Conservation (phyloP, 2,797 vertebrate species). For the Amblyraja radiata region DNA sequence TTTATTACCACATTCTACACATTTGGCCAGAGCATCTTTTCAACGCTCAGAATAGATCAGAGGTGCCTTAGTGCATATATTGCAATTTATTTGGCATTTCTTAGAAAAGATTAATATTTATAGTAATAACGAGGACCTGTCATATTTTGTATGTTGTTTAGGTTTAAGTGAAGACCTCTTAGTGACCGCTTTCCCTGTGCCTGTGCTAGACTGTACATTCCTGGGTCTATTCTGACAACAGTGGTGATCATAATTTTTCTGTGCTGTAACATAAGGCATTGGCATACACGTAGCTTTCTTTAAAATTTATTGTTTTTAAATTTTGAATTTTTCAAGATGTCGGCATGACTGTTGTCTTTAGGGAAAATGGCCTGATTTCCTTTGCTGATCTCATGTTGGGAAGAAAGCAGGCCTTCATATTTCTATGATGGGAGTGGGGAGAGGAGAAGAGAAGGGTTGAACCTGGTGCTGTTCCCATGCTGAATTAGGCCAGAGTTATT, state of each 20-base stretch:
- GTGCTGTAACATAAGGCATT: not conserved
- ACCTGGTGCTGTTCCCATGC: not conserved
- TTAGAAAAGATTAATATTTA: not conserved
- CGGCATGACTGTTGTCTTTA: not conserved
- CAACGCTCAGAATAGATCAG: not conserved
- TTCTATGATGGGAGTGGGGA: not conserved
- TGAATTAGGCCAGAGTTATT: not conserved
- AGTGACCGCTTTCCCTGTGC: not conserved
- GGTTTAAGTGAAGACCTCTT: not conserved
- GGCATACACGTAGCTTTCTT: not conserved
- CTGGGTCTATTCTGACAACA: not conserved
- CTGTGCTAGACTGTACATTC: not conserved
- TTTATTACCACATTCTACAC: not conserved
- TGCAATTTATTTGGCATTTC: not conserved
- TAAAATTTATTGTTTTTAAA: constrained; percentile 18
- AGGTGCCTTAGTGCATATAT: not conserved
- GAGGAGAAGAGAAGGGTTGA: not conserved
- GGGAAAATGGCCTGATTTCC: not conserved
- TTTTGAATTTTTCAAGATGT: constrained; percentile 16
- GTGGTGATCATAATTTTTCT: not conserved
- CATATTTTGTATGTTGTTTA: not conserved
- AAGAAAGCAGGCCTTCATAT: not conserved
- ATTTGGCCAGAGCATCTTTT: not conserved
- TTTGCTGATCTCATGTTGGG: not conserved
- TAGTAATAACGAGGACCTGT: not conserved